Conservation (phyloP, 2,113 vertebrate genomes). For the Perca fluviatilis region DNA sequence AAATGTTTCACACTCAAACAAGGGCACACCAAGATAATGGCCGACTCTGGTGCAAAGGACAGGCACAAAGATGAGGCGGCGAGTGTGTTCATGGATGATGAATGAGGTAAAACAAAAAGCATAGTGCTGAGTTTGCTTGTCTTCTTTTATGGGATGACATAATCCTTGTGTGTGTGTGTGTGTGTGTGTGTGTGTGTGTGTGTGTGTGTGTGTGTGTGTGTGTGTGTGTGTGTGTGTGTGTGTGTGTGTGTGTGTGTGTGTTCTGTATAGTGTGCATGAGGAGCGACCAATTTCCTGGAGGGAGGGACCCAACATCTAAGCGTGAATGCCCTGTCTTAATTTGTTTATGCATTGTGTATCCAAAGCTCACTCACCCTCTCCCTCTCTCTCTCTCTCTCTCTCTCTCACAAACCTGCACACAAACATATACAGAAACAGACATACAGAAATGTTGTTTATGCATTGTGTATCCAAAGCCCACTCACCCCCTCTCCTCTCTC, state of each 20-base stretch:
- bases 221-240: conserved; percentile 9
- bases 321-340: conserved; percentile 43
- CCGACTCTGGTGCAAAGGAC: conserved; percentile 51
- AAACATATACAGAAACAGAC: neutral
- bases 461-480: conserved; percentile 14
- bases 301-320: conserved; percentile 44
- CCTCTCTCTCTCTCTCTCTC: neutral
- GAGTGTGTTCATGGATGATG: conserved; percentile 36
- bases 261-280: conserved; percentile 27
- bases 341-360: conserved; percentile 56
- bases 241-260: conserved; percentile 14
- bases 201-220: conserved; percentile 20
- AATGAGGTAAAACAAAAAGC: conserved; percentile 57
- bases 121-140: conserved; percentile 45
- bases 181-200: conserved; percentile 17
- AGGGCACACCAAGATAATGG: conserved; percentile 72
- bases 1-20: conserved; percentile 75
- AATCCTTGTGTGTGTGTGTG: conserved; percentile 17
- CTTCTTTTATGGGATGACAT: conserved; percentile 40
- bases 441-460: conserved; percentile 48
- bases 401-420: neutral
- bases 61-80: conserved; percentile 8
- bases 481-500: too few species aligned
- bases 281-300: conserved; percentile 40
- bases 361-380: conserved; percentile 4